Conservation (phyloP, 2,888 invertebrate species). For the Drosophila phalerata region DNA sequence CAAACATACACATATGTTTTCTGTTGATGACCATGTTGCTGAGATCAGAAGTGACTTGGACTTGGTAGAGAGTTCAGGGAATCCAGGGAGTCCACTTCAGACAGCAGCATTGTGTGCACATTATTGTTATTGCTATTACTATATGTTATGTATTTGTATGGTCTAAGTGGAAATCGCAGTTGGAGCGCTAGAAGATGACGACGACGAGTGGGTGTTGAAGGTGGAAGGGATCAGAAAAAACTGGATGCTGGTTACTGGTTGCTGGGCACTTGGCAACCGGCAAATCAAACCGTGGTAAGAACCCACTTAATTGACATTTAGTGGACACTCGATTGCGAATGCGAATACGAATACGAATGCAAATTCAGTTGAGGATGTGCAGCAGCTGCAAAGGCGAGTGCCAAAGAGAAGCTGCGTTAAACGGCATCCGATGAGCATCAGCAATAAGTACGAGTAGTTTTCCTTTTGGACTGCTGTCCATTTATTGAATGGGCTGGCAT, state of each 20-base stretch:
- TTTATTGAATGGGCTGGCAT: slow-evolving; percentile 64
- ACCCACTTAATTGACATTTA: slow-evolving; percentile 83
- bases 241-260: slow-evolving; percentile 34
- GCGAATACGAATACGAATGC: slow-evolving; percentile 61
- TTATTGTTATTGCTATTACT: slow-evolving; percentile 78
- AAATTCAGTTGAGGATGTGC: slow-evolving; percentile 34
- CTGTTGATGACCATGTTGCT: slow-evolving; percentile 22
- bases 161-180: slow-evolving; percentile 70
- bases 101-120: slow-evolving; percentile 60
- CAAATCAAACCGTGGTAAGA: slow-evolving; percentile 76
- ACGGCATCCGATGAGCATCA: slow-evolving; percentile 69
- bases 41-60: neutral
- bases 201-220: slow-evolving; percentile 26
- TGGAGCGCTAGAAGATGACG: slow-evolving; percentile 49
- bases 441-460: slow-evolving; percentile 61
- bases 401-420: slow-evolving; percentile 66
- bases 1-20: slow-evolving; percentile 55
- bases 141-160: slow-evolving; percentile 74
- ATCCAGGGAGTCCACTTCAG: slow-evolving; percentile 45
- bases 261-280: slow-evolving; percentile 56
- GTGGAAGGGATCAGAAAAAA: slow-evolving; percentile 29
- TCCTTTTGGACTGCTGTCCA: slow-evolving; percentile 68
- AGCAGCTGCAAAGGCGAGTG: slow-evolving; percentile 49
- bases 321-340: slow-evolving; percentile 78
- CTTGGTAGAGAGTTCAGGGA: slow-evolving; percentile 1